phyloP scores from a whole-genome alignment of 2,888 invertebrate species.

The Strigamia maritima region DNA sequence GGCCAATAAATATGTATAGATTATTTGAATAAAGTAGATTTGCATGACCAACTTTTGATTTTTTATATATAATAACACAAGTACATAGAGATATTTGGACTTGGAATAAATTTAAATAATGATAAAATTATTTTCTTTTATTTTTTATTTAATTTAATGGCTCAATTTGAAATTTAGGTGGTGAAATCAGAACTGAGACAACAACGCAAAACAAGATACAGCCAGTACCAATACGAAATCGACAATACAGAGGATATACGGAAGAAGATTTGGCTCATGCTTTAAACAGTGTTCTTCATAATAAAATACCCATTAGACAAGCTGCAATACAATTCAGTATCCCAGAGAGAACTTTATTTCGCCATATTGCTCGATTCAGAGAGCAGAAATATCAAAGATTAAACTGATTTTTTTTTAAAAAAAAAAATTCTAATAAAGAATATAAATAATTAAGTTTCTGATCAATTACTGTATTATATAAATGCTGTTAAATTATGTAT shows the following conservation, averaged over 20 bases:
- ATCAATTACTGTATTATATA: background rate
- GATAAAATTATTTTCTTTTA: no score
- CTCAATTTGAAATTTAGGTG: constrained; percentile 25
- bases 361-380: background rate
- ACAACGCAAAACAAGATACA: background rate
- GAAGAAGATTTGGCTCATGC: background rate
- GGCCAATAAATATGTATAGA: background rate
- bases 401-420: background rate
- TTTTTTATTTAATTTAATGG: constrained; percentile 3
- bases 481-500: background rate
- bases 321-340: background rate
- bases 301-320: background rate
- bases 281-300: background rate
- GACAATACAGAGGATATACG: constrained; percentile 1
- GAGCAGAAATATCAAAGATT: background rate
- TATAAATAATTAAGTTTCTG: background rate
- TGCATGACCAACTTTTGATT: no score
- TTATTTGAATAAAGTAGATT: background rate
- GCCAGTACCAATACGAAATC: background rate
- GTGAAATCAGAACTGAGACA: background rate
- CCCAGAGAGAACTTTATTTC: background rate
- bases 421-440: no score
- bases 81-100: no score
- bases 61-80: no score
- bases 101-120: no score